Percentiles rank a stretch among this genome's conserved stretches.
Evolutionary conservation across 2,113 vertebrate species (phyloP).

Genomic region (Dissostichus mawsoni): DNA sequence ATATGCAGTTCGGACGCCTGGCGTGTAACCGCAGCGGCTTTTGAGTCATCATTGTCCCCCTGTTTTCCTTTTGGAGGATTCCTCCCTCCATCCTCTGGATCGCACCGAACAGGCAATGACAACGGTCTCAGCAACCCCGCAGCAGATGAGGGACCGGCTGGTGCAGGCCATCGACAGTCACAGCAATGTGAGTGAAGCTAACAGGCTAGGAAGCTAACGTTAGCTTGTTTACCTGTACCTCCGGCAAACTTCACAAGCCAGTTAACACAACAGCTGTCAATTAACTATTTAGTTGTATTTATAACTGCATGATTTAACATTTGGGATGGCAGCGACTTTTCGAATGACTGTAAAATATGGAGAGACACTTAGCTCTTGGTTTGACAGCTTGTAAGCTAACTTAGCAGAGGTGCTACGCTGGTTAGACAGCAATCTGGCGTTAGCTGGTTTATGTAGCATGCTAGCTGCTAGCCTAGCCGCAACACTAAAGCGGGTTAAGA

Average conservation of each 20-base stretch:
- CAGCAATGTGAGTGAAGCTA: constrained; percentile 91
- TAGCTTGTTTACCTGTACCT: constrained; percentile 64
- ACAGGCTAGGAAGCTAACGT: constrained; percentile 46
- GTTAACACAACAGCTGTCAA: not conserved
- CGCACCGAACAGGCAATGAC: constrained; percentile 93
- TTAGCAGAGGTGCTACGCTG: constrained; percentile 49
- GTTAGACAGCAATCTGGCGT: constrained; percentile 33
- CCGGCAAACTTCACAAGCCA: constrained; percentile 17
- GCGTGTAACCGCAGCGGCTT: constrained; percentile 77
- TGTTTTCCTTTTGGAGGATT: constrained; percentile 86
- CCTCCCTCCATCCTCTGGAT: constrained; percentile 88
- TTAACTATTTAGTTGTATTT: not conserved
- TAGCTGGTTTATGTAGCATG: constrained; percentile 57
- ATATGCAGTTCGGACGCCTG: constrained; percentile 83
- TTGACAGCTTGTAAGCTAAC: constrained; percentile 72
- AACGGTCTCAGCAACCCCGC: constrained; percentile 95
- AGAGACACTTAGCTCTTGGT: constrained; percentile 1
- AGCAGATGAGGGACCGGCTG: constrained; percentile 99
- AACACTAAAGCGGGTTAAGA: constrained; percentile 16
- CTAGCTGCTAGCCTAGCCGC: constrained; percentile 62
- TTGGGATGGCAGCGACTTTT: not conserved
- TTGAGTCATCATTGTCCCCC: constrained; percentile 77
- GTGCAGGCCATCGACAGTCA: constrained; percentile 96
- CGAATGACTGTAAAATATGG: not conserved
- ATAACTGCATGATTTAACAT: not conserved